A percentile compares a stretch with the other conserved stretches of the same genome.
These are phyloP conservation scores for Galeopsomyia nigrocyanea DNA, from an alignment of 2,888 invertebrate genomes.

Conservation along the genomic window DNA sequence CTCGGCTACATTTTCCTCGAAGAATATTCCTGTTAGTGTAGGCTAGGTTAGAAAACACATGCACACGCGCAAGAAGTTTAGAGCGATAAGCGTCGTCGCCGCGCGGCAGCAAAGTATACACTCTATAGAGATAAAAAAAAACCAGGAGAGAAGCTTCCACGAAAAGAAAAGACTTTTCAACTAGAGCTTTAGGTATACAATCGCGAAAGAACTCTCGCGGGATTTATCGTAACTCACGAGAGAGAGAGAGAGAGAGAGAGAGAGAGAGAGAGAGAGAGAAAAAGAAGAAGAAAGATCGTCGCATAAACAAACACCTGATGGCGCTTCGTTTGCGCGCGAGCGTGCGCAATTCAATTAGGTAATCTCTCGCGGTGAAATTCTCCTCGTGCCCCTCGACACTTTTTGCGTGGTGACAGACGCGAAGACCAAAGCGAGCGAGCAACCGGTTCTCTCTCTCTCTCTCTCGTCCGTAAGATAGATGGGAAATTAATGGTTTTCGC, in stretches of 20 bases:
- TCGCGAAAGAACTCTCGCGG: too few species aligned
- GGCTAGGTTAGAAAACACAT: too few species aligned
- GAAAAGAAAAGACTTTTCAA: too few species aligned
- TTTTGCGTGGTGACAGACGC: not conserved
- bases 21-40: too few species aligned
- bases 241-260: not conserved
- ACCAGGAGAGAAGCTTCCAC: too few species aligned
- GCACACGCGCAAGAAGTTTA: too few species aligned
- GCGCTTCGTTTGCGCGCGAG: conserved; percentile 4
- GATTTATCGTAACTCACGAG: not conserved
- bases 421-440: not conserved
- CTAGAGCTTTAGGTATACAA: too few species aligned
- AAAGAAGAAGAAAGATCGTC: conserved; percentile 1
- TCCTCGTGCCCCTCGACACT: not conserved
- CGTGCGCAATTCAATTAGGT: conserved; percentile 7
- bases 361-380: conserved; percentile 1
- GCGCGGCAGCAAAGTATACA: too few species aligned
- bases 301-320: not conserved
- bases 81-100: too few species aligned
- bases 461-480: conserved; percentile 25
- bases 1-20: too few species aligned
- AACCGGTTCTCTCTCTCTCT: conserved; percentile 4
- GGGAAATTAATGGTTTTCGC: conserved; percentile 32
- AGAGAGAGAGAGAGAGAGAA: not conserved
- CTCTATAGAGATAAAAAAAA: too few species aligned